Base-by-base conservation (phyloP, 2,888 invertebrate species). In the Cremastinae sp. region DNA sequence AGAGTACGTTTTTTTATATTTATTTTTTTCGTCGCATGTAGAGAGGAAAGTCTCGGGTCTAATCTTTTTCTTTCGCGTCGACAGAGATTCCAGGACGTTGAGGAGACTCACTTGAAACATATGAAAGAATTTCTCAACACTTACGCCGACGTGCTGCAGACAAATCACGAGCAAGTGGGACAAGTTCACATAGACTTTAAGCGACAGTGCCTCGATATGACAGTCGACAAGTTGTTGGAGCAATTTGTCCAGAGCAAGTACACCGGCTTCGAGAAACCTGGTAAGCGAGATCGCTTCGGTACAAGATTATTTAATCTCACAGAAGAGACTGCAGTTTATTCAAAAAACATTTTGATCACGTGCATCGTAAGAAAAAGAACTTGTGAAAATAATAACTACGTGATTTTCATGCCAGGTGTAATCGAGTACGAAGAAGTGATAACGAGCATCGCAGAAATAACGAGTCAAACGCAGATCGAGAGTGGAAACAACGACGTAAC, bases 61-160 rank as follows among this genome's bases (percentile, higher is more conserved):
- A 56, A 3, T 28, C 12, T 35, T 61, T 35, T 62, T 20, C 8
- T 16, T 18, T 8, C 20, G 18, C 78, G 74, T 64, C 82, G 85
- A 3, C 80, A 94, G 93, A 95, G 96, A 89, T 98, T 98, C 89
- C 98, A 98, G 92, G 97, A 96, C 90, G 94, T 98, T 18, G 98
- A 98, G 90, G 96, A 97, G 86, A 94, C 95, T 70, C 98, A 98
- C 90, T 91, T 98, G 81, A 94, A 94, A 82, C 97, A 97, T 89
- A 98, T 98, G 97, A 97, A 97, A 88, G 96, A 97, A 85, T 98
- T 98, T 92, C 92, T 98, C 45, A 96, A 95, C 84, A 94, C 94
- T 3, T 98, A 97, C 90, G 94, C 96, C 75, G 95, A 96, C 85
- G 93, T 97, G 78, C 92, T 97, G 83, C 96, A 97, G 86, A 94